phyloP scores from a whole-genome alignment of 2,888 invertebrate species.

The Brenthis ino region DNA sequence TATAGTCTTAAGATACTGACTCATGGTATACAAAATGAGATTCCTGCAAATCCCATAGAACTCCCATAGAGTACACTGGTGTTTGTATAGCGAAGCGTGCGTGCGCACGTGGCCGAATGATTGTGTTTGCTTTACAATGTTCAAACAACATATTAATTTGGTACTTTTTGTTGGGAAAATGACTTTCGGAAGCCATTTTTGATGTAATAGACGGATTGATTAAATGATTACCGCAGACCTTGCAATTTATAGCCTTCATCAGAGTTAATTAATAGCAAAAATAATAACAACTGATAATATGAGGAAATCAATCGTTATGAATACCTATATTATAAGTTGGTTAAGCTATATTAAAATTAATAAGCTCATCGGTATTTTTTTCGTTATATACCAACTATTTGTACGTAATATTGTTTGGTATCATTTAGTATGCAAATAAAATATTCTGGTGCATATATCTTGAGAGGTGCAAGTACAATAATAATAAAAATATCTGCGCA shows the following conservation, averaged over 20 bases:
- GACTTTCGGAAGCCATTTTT: slow-evolving; percentile 65
- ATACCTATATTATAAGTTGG: too few species aligned
- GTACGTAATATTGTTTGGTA: slow-evolving; percentile 26
- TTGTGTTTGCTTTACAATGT: slow-evolving; percentile 79
- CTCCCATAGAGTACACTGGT: slow-evolving; percentile 41
- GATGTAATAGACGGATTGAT: slow-evolving; percentile 32
- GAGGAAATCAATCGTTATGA: too few species aligned
- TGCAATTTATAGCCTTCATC: slow-evolving; percentile 4
- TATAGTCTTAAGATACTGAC: slow-evolving; percentile 76
- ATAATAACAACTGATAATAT: too few species aligned
- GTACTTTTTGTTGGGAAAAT: slow-evolving; percentile 71
- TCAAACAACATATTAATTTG: slow-evolving; percentile 83
- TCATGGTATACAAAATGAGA: slow-evolving; percentile 69
- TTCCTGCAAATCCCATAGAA: slow-evolving; percentile 74
- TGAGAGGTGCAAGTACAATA: slow-evolving; percentile 41
- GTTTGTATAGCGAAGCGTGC: slow-evolving; percentile 66
- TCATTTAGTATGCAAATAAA: slow-evolving; percentile 41
- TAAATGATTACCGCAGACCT: neutral
- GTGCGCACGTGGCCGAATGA: slow-evolving; percentile 71
- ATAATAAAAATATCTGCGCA: slow-evolving; percentile 47
- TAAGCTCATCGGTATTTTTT: neutral
- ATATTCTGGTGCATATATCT: slow-evolving; percentile 38
- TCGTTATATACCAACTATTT: slow-evolving; percentile 12
- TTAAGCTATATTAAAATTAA: too few species aligned
- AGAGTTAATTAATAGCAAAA: neutral